These are phyloP conservation scores for Gymnarchus niloticus DNA, from an alignment of 2,113 vertebrate species.

Conservation along the genomic window DNA sequence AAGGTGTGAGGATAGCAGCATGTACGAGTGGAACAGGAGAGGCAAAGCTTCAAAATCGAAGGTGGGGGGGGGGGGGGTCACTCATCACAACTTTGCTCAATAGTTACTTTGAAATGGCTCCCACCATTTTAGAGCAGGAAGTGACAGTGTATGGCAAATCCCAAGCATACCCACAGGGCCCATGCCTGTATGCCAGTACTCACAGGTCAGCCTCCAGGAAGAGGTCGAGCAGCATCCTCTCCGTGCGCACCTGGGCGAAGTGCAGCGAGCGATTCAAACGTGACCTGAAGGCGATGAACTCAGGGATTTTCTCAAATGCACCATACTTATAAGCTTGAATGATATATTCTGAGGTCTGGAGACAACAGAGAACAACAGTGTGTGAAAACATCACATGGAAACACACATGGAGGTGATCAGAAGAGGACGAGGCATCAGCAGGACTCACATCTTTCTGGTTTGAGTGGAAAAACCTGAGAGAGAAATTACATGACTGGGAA, in stretches of 20 bases:
- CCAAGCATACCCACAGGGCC: background rate
- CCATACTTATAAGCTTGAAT: constrained; percentile 99
- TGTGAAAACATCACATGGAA: constrained; percentile 20
- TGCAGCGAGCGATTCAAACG: constrained; percentile 93
- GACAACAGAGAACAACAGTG: constrained; percentile 44
- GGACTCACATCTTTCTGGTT: constrained; percentile 99
- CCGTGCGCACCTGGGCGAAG: constrained; percentile 94
- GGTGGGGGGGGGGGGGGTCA: too few relatives aligned
- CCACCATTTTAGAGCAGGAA: too few relatives aligned
- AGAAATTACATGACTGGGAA: constrained; percentile 94
- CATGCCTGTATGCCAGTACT: constrained; percentile 43
- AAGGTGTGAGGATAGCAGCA: too few relatives aligned
- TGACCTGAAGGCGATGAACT: constrained; percentile 95
- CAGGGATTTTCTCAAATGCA: constrained; percentile 98
- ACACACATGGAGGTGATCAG: background rate
- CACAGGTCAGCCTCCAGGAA: constrained; percentile 94
- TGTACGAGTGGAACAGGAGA: too few relatives aligned
- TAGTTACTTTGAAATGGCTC: too few relatives aligned
- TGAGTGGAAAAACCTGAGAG: constrained; percentile 99
- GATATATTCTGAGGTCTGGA: constrained; percentile 98
- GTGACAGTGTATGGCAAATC: too few relatives aligned
- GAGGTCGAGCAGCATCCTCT: constrained; percentile 91
- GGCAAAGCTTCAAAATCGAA: too few relatives aligned
- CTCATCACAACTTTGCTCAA: too few relatives aligned
- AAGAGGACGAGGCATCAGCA: background rate